Conservation (phyloP, 2,888 invertebrate species). For the Acleris sparsana region DNA sequence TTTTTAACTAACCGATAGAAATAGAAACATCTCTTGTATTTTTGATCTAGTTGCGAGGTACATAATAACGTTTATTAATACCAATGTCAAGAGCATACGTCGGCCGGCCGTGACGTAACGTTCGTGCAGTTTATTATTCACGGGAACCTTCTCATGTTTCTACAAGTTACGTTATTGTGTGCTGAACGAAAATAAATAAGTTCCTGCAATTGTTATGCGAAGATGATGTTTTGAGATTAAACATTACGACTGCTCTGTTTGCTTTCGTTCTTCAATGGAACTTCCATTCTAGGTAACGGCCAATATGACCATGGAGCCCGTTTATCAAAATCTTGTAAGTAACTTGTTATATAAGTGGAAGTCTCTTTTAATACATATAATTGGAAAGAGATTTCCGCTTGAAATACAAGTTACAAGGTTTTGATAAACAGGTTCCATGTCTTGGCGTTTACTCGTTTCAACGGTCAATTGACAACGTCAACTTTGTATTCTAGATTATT, state of each 20-base stretch:
- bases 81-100: slow-evolving; percentile 31
- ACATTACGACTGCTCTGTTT: not conserved
- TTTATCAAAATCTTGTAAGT: no score
- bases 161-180: slow-evolving; percentile 1
- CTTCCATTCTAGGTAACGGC: not conserved
- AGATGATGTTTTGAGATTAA: not conserved
- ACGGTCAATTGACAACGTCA: not conserved
- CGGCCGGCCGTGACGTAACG: slow-evolving; percentile 20
- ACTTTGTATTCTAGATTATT: no score
- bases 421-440: no score
- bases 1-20: slow-evolving; percentile 11
- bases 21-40: slow-evolving; percentile 18
- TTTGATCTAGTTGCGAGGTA: slow-evolving; percentile 14
- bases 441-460: not conserved
- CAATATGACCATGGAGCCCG: no score
- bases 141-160: slow-evolving; percentile 4
- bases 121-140: slow-evolving; percentile 8
- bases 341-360: no score
- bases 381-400: no score
- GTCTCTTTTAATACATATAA: no score
- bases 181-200: slow-evolving; percentile 14
- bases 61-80: slow-evolving; percentile 18
- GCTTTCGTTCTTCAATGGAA: not conserved
- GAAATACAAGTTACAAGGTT: no score
- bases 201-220: not conserved